Evolutionary conservation across 2,797 vertebrate genomes (phyloP).

Genomic region (Falco biarmicus): DNA sequence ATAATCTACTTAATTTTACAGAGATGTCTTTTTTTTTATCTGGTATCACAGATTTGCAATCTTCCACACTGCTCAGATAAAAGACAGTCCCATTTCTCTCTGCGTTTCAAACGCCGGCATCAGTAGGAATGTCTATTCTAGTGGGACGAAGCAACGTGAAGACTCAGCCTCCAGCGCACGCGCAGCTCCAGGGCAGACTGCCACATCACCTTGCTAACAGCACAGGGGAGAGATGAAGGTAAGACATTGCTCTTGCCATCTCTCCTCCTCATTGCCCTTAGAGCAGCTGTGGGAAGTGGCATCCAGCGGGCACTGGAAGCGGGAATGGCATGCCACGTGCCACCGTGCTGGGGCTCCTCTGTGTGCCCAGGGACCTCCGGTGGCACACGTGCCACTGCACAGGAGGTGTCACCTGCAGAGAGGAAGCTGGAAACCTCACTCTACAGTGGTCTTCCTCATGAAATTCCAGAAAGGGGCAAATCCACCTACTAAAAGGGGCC

Average conservation of each 20-base stretch:
- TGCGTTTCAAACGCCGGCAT: not conserved
- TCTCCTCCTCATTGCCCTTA: not conserved
- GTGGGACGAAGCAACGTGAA: not conserved
- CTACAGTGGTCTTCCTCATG: not conserved
- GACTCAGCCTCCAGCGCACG: fast-evolving
- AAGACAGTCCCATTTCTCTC: not conserved
- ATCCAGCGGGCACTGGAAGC: fast-evolving
- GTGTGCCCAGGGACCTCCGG: not conserved
- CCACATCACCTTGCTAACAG: not conserved
- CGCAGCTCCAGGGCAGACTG: not conserved
- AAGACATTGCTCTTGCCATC: not conserved
- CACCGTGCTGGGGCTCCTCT: fast-evolving
- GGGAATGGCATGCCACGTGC: fast-evolving
- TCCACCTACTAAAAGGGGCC: fast-evolving
- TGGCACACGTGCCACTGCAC: fast-evolving
- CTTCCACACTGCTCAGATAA: constrained; percentile 30
- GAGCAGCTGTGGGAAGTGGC: not conserved
- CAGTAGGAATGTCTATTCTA: not conserved
- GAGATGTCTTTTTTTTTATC: constrained; percentile 57
- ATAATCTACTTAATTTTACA: constrained; percentile 52
- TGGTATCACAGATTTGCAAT: constrained; percentile 38
- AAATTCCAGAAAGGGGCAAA: not conserved
- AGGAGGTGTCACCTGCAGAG: not conserved
- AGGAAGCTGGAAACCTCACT: not conserved
- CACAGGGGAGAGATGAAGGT: not conserved